Conservation (phyloP, 2,113 vertebrate species). For the Bujurquina vittata region DNA sequence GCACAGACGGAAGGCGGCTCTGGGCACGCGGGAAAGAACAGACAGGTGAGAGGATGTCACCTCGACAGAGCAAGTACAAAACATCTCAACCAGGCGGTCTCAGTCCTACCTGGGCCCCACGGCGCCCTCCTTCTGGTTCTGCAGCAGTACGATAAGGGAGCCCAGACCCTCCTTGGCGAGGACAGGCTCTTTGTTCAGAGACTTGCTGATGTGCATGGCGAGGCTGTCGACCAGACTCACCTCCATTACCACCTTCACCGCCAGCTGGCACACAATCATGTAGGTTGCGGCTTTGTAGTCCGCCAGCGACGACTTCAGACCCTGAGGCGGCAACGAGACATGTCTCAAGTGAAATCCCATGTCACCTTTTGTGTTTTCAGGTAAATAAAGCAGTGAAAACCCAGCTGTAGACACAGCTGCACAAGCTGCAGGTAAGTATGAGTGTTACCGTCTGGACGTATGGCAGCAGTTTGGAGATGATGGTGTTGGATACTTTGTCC, state of each 20-base stretch:
- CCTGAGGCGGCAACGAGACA: slow-evolving; percentile 74
- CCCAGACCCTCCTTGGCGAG: slow-evolving; percentile 86
- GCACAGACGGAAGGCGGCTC: slow-evolving; percentile 83
- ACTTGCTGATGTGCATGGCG: slow-evolving; percentile 84
- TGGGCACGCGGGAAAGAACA: slow-evolving; percentile 46
- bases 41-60: not conserved
- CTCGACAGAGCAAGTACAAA: not conserved
- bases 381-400: not conserved
- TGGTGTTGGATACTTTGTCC: slow-evolving; percentile 81
- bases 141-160: slow-evolving; percentile 89
- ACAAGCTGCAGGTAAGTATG: no score
- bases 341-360: not conserved
- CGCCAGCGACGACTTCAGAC: slow-evolving; percentile 87
- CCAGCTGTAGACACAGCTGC: not conserved
- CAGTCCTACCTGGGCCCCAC: slow-evolving; percentile 84
- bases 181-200: slow-evolving; percentile 79
- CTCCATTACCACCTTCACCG: slow-evolving; percentile 90
- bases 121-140: slow-evolving; percentile 87
- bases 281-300: slow-evolving; percentile 94
- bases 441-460: slow-evolving; percentile 89
- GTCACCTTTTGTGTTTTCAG: not conserved
- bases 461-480: slow-evolving; percentile 90
- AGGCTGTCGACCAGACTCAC: slow-evolving; percentile 83
- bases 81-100: fast-evolving
- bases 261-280: slow-evolving; percentile 93